These are phyloP conservation scores for Regulus satrapa DNA, from an alignment of 2,113 vertebrate species.

Conservation along the genomic window DNA sequence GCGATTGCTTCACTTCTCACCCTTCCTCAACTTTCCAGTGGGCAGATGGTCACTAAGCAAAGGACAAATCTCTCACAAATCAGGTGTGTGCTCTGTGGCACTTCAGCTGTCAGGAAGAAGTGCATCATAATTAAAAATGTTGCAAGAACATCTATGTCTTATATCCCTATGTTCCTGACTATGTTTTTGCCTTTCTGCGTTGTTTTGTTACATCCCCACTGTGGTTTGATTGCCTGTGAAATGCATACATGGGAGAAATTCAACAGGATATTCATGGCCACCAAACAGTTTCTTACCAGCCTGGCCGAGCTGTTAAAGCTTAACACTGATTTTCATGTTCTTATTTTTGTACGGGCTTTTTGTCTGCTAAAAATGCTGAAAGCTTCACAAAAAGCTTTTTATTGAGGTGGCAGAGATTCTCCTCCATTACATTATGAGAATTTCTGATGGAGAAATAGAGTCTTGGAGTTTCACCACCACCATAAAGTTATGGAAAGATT, in stretches of 20 bases:
- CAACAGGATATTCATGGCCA: not conserved
- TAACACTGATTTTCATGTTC: not conserved
- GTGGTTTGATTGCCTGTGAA: not conserved
- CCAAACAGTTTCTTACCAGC: not conserved
- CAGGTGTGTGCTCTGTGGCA: not conserved
- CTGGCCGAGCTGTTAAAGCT: not conserved
- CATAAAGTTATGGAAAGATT: slow-evolving; percentile 72
- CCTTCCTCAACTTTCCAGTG: fast-evolving
- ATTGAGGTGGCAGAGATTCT: slow-evolving; percentile 69
- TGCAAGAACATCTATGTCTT: not conserved
- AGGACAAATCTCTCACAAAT: not conserved
- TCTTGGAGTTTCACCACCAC: slow-evolving; percentile 73
- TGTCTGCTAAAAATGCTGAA: slow-evolving; percentile 53
- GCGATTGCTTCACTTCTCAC: not conserved
- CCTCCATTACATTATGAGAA: slow-evolving; percentile 66
- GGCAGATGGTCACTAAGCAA: not conserved
- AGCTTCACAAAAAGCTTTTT: slow-evolving; percentile 60
- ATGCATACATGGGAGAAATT: not conserved
- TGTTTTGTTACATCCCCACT: not conserved
- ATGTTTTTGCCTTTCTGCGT: not conserved
- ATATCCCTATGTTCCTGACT: not conserved
- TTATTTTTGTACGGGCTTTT: slow-evolving; percentile 51
- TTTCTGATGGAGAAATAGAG: slow-evolving; percentile 63
- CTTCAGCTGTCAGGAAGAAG: not conserved
- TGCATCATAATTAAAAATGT: no score